Percentiles rank a stretch among this genome's conserved stretches.
These are phyloP conservation scores for Champsocephalus esox DNA, from an alignment of 2,797 vertebrate species.

Conservation along the genomic window DNA sequence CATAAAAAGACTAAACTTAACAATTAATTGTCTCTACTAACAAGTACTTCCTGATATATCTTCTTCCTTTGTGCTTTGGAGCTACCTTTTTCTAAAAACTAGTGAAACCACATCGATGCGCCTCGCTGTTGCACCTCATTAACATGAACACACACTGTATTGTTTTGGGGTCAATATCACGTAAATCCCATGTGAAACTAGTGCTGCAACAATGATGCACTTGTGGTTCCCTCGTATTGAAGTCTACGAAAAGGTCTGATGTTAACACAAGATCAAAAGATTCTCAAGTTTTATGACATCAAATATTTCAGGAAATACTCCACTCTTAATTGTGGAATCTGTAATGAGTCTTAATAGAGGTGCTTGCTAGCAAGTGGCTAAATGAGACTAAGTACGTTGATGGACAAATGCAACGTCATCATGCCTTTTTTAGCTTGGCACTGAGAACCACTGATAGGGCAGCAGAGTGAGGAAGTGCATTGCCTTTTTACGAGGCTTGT, in stretches of 20 bases:
- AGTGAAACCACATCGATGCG: neutral
- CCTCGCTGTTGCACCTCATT: neutral
- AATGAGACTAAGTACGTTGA: too few species aligned
- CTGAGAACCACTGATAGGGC: neutral
- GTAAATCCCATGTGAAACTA: neutral
- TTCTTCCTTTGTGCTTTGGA: neutral
- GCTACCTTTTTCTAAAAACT: neutral
- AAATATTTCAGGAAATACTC: too few species aligned
- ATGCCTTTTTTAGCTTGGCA: too few species aligned
- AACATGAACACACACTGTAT: neutral
- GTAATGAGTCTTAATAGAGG: too few species aligned
- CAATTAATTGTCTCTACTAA: neutral
- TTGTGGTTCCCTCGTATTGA: too few species aligned
- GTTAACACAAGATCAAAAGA: too few species aligned
- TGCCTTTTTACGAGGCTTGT: slow-evolving; percentile 25
- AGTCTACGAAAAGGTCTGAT: too few species aligned
- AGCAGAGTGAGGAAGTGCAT: neutral
- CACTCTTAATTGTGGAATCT: too few species aligned
- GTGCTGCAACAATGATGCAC: too few species aligned
- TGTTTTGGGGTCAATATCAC: neutral
- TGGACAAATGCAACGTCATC: too few species aligned
- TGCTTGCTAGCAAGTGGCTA: too few species aligned
- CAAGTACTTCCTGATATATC: neutral
- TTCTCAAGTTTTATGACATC: too few species aligned
- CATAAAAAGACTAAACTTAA: slow-evolving; percentile 13